A percentile compares a stretch with the other conserved stretches of the same genome.
These are phyloP conservation scores for Apodemia hepburni DNA, from an alignment of 2,888 invertebrate genomes.

Conservation along the genomic window DNA sequence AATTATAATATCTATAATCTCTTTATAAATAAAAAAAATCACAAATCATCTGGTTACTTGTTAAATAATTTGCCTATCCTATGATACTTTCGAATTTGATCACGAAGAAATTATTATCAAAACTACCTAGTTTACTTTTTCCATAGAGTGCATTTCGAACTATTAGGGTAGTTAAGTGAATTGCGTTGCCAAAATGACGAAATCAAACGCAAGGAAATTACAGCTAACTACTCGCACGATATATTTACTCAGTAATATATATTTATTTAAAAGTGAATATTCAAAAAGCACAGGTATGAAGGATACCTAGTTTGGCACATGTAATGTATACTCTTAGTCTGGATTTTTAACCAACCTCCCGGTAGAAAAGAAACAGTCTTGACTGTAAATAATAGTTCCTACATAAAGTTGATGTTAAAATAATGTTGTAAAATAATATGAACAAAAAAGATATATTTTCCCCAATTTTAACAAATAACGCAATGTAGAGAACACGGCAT, in stretches of 20 bases:
- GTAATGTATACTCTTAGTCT: slow-evolving; percentile 38
- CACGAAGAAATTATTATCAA: slow-evolving; percentile 78
- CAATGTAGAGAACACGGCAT: neutral
- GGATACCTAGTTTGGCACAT: slow-evolving; percentile 73
- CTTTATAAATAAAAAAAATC: slow-evolving; percentile 46
- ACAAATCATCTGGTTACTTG: slow-evolving; percentile 56
- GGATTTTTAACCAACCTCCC: slow-evolving; percentile 23
- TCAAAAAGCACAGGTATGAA: slow-evolving; percentile 49
- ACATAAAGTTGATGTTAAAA: neutral
- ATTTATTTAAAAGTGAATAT: slow-evolving; percentile 49
- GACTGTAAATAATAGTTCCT: neutral
- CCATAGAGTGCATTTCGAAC: slow-evolving; percentile 72
- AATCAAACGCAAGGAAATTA: slow-evolving; percentile 68
- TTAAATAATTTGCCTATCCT: slow-evolving; percentile 76
- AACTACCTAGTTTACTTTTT: slow-evolving; percentile 73
- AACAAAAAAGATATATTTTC: neutral
- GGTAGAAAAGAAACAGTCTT: slow-evolving; percentile 18
- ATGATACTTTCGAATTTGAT: slow-evolving; percentile 78
- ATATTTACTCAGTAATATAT: slow-evolving; percentile 36
- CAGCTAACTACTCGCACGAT: slow-evolving; percentile 70
- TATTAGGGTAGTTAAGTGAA: slow-evolving; percentile 59
- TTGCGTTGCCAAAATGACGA: slow-evolving; percentile 63
- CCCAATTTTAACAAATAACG: neutral
- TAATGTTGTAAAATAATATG: neutral
- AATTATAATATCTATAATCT: slow-evolving; percentile 35